Base-by-base conservation (phyloP, 2,113 vertebrate species). In the Anser brachyrhynchus region DNA sequence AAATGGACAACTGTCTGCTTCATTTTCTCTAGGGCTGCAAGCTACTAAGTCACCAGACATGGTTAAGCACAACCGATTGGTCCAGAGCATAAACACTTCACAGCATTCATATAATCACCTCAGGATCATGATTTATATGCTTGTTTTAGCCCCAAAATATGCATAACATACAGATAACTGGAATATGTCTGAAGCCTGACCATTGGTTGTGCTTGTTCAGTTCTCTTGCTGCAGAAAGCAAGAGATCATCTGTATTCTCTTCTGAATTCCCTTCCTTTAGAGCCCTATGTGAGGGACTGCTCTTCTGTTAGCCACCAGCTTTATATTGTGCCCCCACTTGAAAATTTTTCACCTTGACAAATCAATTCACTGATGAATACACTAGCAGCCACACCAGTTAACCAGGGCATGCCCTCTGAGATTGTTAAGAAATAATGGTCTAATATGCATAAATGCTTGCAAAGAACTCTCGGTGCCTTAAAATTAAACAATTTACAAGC, bases 271-370 rank as follows among this genome's bases (percentile, higher is more conserved):
- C 5, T 18, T 7, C 11, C 49, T 76, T 6, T 44, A 23, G n/a
- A 59, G 7, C 28, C 46, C 10, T 86, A n/a, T 75, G 20, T 6
- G 3, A 75, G 4, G 6, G 2, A 1, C 4, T 73, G 49, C 22
- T 51, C 46, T 49, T 59, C 49, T 61, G 6, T 74, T 75, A 57
- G 4, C 28, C 39, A 33, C 11, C 25, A 76, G 29, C 28, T n/a
- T 66, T n/a, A 25, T 39, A 2, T 4, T 0, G 0, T 59, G 43
- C 3, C 11, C 6, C 22, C 4, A 25, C 3, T 7, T 76, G 37
- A 89, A 64, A 72, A 49, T 44, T 51, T 41, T 11, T 83, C 54
- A 59, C 1, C 19, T 4, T 49, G 16, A 75, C 12, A 4, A 55
- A 65, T 44, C 49, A 71, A 72, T 76, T 35, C 58, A 75, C 11